Percentiles rank a stretch among this genome's conserved stretches.
phyloP scores from a whole-genome alignment of 2,888 invertebrate genomes.

The Pollenia griseotomentosa region DNA sequence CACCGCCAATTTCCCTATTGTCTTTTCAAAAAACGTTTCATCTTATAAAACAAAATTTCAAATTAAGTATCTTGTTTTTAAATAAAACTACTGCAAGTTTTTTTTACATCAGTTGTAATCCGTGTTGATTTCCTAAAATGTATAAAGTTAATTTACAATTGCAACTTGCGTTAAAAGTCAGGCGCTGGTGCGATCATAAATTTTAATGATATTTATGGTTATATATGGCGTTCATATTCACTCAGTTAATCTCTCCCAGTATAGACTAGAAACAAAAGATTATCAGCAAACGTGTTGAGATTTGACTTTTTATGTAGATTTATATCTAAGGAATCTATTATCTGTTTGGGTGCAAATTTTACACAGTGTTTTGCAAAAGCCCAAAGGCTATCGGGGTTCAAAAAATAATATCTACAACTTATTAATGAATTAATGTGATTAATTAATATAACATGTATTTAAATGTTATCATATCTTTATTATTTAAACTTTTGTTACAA shows the following conservation, averaged over 20 bases:
- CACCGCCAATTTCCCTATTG: too few species aligned
- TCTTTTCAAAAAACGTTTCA: not conserved
- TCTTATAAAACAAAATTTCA: not conserved
- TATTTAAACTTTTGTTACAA: too few species aligned
- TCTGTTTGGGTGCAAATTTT: too few species aligned
- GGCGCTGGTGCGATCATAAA: not conserved
- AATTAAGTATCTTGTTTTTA: not conserved
- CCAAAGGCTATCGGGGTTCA: too few species aligned
- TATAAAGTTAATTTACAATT: conserved; percentile 10
- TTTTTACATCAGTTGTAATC: not conserved
- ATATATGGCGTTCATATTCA: not conserved
- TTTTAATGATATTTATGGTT: conserved; percentile 15
- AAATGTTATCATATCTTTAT: too few species aligned
- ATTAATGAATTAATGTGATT: too few species aligned
- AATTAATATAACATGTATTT: too few species aligned
- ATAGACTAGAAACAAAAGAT: not conserved
- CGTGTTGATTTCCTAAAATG: not conserved
- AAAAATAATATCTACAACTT: too few species aligned
- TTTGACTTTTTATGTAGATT: too few species aligned
- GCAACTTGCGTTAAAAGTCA: not conserved
- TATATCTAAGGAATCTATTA: too few species aligned
- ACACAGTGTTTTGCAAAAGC: too few species aligned
- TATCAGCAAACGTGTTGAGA: not conserved
- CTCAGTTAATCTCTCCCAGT: not conserved
- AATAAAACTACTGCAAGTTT: not conserved